These are phyloP conservation scores for Cydia splendana DNA, from an alignment of 1,140 invertebrate genomes.

Conservation along the genomic window DNA sequence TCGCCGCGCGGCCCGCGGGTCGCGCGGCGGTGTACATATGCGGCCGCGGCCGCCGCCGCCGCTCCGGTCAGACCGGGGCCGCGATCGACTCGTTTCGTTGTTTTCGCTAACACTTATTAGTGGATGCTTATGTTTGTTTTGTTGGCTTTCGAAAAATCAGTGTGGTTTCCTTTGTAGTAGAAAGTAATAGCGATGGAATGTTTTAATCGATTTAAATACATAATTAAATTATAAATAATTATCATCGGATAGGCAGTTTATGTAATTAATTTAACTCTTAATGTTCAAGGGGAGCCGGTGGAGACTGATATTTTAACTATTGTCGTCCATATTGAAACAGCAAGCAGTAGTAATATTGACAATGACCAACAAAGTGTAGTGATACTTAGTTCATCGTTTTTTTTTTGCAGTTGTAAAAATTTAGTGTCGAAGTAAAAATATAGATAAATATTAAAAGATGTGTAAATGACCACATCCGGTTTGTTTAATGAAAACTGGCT, in stretches of 20 bases:
- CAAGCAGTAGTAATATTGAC: conserved; percentile 14
- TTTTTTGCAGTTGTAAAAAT: conserved; percentile 25
- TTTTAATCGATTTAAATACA: conserved; percentile 66
- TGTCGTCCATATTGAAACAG: conserved; percentile 18
- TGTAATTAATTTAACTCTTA: conserved; percentile 31
- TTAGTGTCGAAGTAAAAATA: conserved; percentile 19
- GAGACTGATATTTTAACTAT: conserved; percentile 23
- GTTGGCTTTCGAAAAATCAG: conserved; percentile 76
- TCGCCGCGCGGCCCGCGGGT: conserved; percentile 21
- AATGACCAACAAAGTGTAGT: conserved; percentile 24
- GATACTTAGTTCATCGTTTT: conserved; percentile 18
- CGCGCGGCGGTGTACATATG: conserved; percentile 39
- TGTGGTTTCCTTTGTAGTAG: conserved; percentile 73
- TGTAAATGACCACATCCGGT: not conserved
- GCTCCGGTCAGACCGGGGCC: conserved; percentile 46
- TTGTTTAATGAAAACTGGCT: conserved; percentile 22
- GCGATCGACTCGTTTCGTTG: conserved; percentile 58
- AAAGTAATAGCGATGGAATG: conserved; percentile 72
- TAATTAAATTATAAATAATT: conserved; percentile 35
- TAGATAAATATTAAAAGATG: conserved; percentile 24
- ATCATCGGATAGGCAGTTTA: conserved; percentile 38
- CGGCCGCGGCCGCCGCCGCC: conserved; percentile 34
- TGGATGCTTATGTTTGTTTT: conserved; percentile 73
- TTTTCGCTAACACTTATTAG: conserved; percentile 71
- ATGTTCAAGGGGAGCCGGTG: conserved; percentile 30